These are phyloP conservation scores for Sisyra terminalis DNA, from an alignment of 2,888 invertebrate species.

Conservation along the genomic window DNA sequence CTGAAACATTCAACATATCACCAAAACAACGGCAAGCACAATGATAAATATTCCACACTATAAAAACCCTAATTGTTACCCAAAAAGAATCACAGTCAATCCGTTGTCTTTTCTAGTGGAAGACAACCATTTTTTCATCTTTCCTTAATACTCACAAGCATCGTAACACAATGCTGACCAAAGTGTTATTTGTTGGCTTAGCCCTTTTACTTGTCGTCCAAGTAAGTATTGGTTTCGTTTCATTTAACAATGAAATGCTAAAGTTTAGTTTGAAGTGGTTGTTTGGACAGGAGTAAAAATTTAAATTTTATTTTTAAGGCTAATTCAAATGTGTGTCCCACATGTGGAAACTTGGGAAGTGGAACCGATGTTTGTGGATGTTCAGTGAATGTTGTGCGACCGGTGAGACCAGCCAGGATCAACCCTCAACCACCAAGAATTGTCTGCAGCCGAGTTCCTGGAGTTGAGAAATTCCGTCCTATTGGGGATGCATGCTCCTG, in stretches of 20 bases:
- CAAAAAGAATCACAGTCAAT: no score
- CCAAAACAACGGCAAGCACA: no score
- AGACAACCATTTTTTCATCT: no score
- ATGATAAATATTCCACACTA: no score
- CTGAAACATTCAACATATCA: no score
- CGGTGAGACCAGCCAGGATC: conserved; percentile 16
- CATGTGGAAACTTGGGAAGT: conserved; percentile 16
- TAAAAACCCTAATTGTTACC: no score
- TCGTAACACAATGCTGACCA: conserved; percentile 2
- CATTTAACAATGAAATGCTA: no score
- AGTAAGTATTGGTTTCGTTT: background rate
- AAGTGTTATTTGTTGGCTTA: conserved; percentile 6
- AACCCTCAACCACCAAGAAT: conserved; percentile 13
- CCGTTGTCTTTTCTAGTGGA: no score
- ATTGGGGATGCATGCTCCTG: conserved; percentile 20
- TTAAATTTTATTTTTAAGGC: conserved; percentile 5
- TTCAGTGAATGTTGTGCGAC: conserved; percentile 20
- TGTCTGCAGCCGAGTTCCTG: conserved; percentile 14
- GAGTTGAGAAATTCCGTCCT: conserved; percentile 14
- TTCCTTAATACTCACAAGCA: no score
- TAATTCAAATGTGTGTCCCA: conserved; percentile 9
- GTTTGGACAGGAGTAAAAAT: background rate
- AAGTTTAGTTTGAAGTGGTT: no score
- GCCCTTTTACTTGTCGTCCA: conserved; percentile 5
- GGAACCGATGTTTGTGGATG: conserved; percentile 18